Percentiles rank a stretch among this genome's conserved stretches.
phyloP scores from a whole-genome alignment of 2,113 vertebrate genomes.

The Talpa occidentalis region DNA sequence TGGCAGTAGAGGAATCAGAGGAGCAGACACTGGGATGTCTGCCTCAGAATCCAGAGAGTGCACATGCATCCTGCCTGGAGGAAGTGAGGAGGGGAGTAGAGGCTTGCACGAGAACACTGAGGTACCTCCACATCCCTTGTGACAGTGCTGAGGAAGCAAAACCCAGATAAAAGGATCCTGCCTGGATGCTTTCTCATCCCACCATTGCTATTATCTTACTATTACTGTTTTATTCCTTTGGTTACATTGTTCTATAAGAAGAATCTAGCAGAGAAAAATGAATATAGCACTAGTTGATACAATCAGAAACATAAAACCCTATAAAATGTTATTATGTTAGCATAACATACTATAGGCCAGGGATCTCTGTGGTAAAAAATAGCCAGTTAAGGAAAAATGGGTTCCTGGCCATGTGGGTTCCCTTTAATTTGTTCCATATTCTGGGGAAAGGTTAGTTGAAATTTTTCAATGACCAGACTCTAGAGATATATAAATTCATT shows the following conservation, averaged over 20 bases:
- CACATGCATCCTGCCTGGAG: not conserved
- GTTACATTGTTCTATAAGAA: conserved; percentile 26
- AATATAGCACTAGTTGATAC: conserved; percentile 52
- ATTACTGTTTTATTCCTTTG: not conserved
- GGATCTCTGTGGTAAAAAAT: conserved; percentile 6
- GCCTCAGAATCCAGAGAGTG: conserved; percentile 15
- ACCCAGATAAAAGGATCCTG: not conserved
- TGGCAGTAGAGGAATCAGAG: not conserved
- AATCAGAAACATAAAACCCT: conserved; percentile 64
- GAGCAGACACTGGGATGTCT: not conserved
- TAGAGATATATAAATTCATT: not conserved
- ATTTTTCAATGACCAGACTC: not conserved
- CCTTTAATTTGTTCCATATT: not conserved
- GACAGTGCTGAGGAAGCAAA: conserved; percentile 55
- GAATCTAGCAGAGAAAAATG: conserved; percentile 47
- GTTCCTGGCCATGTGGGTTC: not conserved
- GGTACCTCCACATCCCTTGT: not conserved
- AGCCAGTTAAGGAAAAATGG: not conserved
- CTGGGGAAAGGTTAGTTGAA: not conserved
- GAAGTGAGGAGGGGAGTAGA: not conserved
- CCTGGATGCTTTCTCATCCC: not conserved
- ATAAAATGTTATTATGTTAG: conserved; percentile 35
- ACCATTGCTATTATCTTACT: conserved; percentile 2
- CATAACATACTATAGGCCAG: conserved; percentile 58
- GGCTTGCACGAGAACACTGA: not conserved